Evolutionary conservation across 2,888 invertebrate species (phyloP).

Genomic region (Ethmia dodecea): DNA sequence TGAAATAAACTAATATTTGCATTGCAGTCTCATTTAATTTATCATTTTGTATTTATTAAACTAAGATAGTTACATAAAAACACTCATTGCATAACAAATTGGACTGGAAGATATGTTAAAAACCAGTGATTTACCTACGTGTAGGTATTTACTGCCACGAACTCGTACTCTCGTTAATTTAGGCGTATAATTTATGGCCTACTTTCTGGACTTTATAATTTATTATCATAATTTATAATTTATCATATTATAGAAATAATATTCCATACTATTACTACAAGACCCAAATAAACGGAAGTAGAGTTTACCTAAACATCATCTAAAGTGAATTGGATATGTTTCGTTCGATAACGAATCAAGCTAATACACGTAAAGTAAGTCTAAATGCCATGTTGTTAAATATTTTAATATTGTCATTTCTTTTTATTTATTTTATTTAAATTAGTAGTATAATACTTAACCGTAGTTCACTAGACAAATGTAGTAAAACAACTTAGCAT

Average conservation of each 20-base stretch:
- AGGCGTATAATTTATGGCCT: too few species aligned
- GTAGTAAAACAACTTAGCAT: constrained; percentile 44
- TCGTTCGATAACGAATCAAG: constrained; percentile 52
- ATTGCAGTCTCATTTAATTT: constrained; percentile 75
- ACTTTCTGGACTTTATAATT: too few species aligned
- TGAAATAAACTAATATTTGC: constrained; percentile 18
- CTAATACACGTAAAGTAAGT: constrained; percentile 64
- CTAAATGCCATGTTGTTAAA: constrained; percentile 65
- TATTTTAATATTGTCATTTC: constrained; percentile 73
- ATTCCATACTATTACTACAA: too few species aligned
- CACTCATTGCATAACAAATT: constrained; percentile 70
- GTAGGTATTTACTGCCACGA: constrained; percentile 35
- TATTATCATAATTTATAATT: too few species aligned
- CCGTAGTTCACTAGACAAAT: constrained; percentile 56
- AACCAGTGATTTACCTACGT: constrained; percentile 35
- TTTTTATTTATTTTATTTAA: constrained; percentile 50
- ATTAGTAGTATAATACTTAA: constrained; percentile 63
- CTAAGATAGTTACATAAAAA: constrained; percentile 70
- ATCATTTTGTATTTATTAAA: constrained; percentile 58
- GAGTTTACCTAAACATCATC: constrained; percentile 41
- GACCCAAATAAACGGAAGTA: constrained; percentile 40
- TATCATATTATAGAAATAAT: too few species aligned
- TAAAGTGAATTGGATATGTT: constrained; percentile 47
- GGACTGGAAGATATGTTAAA: constrained; percentile 66
- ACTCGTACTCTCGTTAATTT: constrained; percentile 26